phyloP scores from a whole-genome alignment of 2,113 vertebrate species.

The Jaculus jaculus region DNA sequence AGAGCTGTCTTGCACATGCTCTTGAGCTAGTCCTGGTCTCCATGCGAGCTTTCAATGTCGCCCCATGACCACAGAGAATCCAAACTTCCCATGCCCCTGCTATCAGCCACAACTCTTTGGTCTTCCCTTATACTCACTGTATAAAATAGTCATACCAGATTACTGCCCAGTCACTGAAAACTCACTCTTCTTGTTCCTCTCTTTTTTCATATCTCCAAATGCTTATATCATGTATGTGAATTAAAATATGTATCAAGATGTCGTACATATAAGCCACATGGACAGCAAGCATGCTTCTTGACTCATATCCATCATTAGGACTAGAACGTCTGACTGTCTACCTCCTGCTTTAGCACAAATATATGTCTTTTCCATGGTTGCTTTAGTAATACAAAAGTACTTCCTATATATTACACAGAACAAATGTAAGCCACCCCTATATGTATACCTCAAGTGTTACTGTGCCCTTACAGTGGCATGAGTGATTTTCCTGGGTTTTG shows the following conservation, averaged over 20 bases:
- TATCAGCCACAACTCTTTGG: neutral
- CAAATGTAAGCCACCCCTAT: neutral
- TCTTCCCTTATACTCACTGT: rapidly evolving
- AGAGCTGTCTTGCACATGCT: neutral
- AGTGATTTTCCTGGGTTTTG: neutral
- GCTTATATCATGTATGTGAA: neutral
- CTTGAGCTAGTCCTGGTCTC: neutral
- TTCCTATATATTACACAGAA: neutral
- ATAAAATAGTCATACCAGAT: neutral
- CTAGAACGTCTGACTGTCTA: neutral
- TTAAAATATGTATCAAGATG: neutral
- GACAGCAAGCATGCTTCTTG: constrained; percentile 2
- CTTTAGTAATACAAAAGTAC: neutral
- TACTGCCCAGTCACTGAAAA: neutral
- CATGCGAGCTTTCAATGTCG: neutral
- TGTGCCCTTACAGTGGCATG: neutral
- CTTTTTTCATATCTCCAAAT: neutral
- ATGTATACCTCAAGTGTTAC: neutral
- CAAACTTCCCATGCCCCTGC: neutral
- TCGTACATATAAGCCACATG: neutral
- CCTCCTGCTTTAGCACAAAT: neutral
- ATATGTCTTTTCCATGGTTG: neutral
- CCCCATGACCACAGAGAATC: neutral
- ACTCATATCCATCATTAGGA: neutral
- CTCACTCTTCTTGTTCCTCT: neutral